phyloP scores from a whole-genome alignment of 2,113 vertebrate species.

The Chaetodon trifascialis region DNA sequence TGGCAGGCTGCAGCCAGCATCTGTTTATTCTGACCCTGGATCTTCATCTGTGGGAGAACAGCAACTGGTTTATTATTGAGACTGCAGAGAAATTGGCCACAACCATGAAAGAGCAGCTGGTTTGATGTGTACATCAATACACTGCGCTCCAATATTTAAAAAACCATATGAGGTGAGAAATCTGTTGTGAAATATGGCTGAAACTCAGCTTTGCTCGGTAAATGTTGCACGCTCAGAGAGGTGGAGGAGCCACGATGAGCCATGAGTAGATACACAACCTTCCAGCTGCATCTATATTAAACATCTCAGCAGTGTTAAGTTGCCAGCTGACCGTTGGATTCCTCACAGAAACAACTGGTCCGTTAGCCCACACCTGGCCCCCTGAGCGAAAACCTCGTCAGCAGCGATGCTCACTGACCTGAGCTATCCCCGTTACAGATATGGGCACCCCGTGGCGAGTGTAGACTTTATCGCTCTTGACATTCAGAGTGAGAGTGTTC shows the following conservation, averaged over 20 bases:
- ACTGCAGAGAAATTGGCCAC: background rate
- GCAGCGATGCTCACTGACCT: slow-evolving; percentile 79
- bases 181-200: too few relatives aligned
- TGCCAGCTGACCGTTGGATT: background rate
- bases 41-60: slow-evolving; percentile 89
- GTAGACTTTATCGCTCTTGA: slow-evolving; percentile 95
- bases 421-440: slow-evolving; percentile 95
- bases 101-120: background rate
- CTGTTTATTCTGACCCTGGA: slow-evolving; percentile 96
- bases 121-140: background rate
- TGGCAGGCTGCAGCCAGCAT: slow-evolving; percentile 95
- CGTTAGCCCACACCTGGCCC: background rate
- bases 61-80: background rate
- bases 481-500: slow-evolving; percentile 94
- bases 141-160: too few relatives aligned
- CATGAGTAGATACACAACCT: background rate
- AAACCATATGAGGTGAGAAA: too few relatives aligned
- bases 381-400: background rate
- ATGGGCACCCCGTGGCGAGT: slow-evolving; percentile 93
- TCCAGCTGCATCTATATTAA: background rate
- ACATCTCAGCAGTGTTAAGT: background rate
- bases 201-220: too few relatives aligned
- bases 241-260: background rate
- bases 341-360: background rate
- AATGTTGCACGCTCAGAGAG: background rate